Evolutionary conservation across 2,113 vertebrate species (phyloP), one percentile per base, ranked within the genome.

Genomic region (Pangasianodon hypophthalmus): DNA sequence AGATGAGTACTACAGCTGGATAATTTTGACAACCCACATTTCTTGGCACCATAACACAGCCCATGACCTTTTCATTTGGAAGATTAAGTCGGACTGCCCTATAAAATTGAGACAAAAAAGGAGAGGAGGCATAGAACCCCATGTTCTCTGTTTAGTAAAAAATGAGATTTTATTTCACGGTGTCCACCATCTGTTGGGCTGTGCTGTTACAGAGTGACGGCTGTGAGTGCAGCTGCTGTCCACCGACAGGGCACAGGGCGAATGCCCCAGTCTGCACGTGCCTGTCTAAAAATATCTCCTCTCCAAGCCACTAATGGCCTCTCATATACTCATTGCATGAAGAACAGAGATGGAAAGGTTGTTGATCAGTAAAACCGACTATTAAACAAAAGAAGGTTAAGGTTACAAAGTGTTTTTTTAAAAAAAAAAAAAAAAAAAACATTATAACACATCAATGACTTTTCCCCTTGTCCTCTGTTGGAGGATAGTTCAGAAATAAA

Each of bases 171-270:
- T 67, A 73, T 95, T 95, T 94, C 93, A 94, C 93, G 92, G 91
- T 93, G 94, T 90, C 92, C 92, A 90, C 96, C 96, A 96, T 96
- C 96, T 96, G 95, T 92, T 94, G 90, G 91, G 86, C 84, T 41
- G 44, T 58, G 64, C 84, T 91, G 89, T 92, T 88, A 91, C 90
- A 89, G 92, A 93, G 92, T 93, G 93, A 91, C 83, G 89, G 91
- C 93, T 90, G 84, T 84, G 83, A 85, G 75, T 50, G 91, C 94
- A 95, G 93, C 94, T 95, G 95, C 93, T 93, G 48, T 84, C 92
- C 93, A 92, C 91, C 94, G 92, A 92, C n/a, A 52, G 93, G 91
- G 87, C 93, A 92, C 93, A 93, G 84, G 91, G 87, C 90, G 67
- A 21, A 86, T 6, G 91, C 90, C 84, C 91, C 85, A 37, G 83